These are phyloP conservation scores for Sprattus sprattus DNA, from an alignment of 2,113 vertebrate genomes.

Conservation along the genomic window DNA sequence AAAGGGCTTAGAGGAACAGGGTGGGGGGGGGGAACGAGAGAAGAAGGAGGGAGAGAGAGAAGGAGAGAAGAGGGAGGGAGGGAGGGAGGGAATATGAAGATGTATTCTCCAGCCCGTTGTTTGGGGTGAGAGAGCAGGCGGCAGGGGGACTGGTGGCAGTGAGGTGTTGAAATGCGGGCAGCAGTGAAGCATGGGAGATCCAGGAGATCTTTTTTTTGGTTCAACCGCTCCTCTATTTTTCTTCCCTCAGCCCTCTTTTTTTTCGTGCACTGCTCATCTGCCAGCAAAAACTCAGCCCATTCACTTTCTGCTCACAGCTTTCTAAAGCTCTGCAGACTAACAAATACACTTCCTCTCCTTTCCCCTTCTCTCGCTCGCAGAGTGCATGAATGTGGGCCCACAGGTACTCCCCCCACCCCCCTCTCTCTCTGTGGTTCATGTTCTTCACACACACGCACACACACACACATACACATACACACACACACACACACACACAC, in stretches of 20 bases:
- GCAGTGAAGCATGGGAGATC: conserved; percentile 17
- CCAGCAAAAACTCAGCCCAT: not conserved
- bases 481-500: not conserved
- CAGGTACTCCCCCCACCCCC: not conserved
- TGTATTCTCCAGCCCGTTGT: conserved; percentile 25
- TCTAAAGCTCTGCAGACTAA: not conserved
- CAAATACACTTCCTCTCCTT: not conserved
- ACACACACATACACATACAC: conserved; percentile 25
- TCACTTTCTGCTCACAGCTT: not conserved
- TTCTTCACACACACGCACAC: conserved; percentile 5
- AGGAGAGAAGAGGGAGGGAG: not conserved
- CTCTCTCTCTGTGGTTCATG: not conserved
- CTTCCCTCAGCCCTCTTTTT: not conserved
- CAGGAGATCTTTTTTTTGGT: conserved; percentile 33
- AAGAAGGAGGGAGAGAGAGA: not conserved
- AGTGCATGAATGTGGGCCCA: not conserved
- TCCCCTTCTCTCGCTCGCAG: not conserved
- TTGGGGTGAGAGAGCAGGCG: conserved; percentile 1
- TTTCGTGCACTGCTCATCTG: not conserved
- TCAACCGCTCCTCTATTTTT: not conserved
- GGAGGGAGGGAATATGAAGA: conserved; percentile 25
- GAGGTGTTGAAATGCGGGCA: conserved; percentile 35
- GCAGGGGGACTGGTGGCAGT: conserved; percentile 12
- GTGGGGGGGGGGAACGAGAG: not conserved
- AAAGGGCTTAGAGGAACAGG: conserved; percentile 1